phyloP scores from a whole-genome alignment of 2,797 vertebrate genomes.

The Graptemys geographica region DNA sequence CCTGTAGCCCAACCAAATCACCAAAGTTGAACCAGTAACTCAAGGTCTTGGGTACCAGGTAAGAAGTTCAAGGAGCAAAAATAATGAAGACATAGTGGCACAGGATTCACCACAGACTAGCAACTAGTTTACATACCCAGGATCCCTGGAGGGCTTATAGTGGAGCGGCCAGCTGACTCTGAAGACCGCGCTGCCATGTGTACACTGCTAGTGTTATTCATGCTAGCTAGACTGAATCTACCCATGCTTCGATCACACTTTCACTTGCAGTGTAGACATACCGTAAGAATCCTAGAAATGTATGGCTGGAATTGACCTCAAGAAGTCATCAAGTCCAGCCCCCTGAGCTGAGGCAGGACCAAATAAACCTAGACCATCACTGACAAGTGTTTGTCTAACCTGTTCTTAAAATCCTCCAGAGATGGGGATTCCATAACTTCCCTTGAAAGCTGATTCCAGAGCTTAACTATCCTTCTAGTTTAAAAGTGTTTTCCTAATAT shows the following conservation, averaged over 20 bases:
- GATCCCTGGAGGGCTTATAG: background rate
- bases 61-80: background rate
- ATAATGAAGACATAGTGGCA: background rate
- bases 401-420: background rate
- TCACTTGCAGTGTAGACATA: background rate
- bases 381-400: background rate
- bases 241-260: background rate
- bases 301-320: background rate
- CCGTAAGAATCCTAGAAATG: background rate
- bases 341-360: background rate
- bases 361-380: background rate
- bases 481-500: background rate
- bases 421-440: background rate
- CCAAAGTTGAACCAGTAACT: background rate
- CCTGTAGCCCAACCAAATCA: background rate
- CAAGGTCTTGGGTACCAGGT: background rate
- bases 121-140: background rate
- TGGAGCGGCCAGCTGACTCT: background rate
- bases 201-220: background rate
- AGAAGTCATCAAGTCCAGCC: background rate
- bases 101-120: background rate
- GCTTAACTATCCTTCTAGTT: background rate
- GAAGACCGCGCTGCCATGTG: background rate
- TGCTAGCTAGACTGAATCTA: background rate
- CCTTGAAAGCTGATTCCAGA: background rate